Evolutionary conservation across 2,797 vertebrate genomes (phyloP), one percentile per base, ranked within the genome.

Genomic region (Takifugu ocellatus): DNA sequence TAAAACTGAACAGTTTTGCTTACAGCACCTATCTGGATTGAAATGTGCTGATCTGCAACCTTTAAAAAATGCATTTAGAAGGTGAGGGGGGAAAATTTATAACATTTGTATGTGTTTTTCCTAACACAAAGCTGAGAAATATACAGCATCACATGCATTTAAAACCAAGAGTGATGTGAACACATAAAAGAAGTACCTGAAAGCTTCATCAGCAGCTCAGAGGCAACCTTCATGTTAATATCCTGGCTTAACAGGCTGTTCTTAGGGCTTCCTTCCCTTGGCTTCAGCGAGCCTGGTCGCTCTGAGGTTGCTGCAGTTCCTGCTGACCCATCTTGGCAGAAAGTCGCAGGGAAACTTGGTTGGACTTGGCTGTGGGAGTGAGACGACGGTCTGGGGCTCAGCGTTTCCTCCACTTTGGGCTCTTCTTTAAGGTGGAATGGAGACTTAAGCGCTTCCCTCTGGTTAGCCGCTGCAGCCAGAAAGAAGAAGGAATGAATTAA

Each of bases 131-230:
- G 21, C 27, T 29, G 4, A 29, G 29, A 6, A 1, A 61, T 56
- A 33, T 24, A 45, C 5, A 26, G 14, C 16, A 3, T 5, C 15
- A 1, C 36, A 44, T 24, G 1, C 5, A 58, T 25, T 48, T 12
- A 50, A 33, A 16, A 44, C 6, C 21, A 62, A 2, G 12, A 14
- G 36, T 4, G 12, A 11, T 39, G 12, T 39, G 4, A 39, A 14
- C 14, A 2, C 36, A 59, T 3, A 58, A 24, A 48, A 15, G 17
- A 55, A 33, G 61, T 43, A 98, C 97, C 97, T 94, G 97, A 99
- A 39, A 99, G 93, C 74, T 98, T 99, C 85, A 99, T 98, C 68
- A 99, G 95, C 79, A 99, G 94, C 79, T 99, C 97, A 5, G 97
- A 99, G 1, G 96, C 97, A 69, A 96, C 95, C 87, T 99, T 98